Base-by-base conservation (phyloP, 2,797 vertebrate genomes). In the Melanogrammus aeglefinus region DNA sequence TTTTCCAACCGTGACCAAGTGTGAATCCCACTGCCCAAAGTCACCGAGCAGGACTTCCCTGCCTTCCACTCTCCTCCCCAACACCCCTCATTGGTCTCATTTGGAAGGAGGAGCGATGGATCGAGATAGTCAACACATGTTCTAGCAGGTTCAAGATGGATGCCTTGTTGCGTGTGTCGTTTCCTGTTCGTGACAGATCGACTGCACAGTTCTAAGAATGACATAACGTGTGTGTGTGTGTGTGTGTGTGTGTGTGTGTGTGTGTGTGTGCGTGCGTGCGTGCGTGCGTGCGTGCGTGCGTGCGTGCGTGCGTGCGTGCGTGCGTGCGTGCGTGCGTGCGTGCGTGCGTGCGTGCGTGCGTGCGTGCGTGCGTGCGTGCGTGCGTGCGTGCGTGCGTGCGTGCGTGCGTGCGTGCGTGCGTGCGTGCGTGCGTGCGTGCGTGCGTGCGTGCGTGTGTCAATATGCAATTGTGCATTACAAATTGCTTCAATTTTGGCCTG, bases 1-100 rank as follows among this genome's bases (percentile, higher is more conserved):
- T 86, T 90, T 91, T 91, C 89, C 93, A 87, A 82, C 83, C 38
- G 74, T 85, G 86, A 89, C 91, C 88, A 89, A 89, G 93, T 91
- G 92, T 92, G 90, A 92, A 91, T 76, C 78, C 85, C 79, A 2
- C 57, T 38, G 83, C 83, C 92, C 47, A 93, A 92, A 91, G 92
- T 94, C 92, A 94, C 91, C 87, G 78, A 83, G 83, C 78, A 6
- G 82, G 70, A 85, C 75, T 78, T 33, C 76, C 83, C 80, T 81
- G 84, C 57, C 81, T 77, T 77, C 39, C 24, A n/a, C 35, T 36
- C 9, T 47, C 76, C 69, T 6, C 41, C 27, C 39, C 66, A 9
- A 9, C 24, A 10, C 24, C n/a, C 66, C 66, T 13, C 41, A 16
- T 66, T 21, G 10, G n/a, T 5, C 66, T 70, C 6, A 3, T 70